Evolutionary conservation across 2,888 invertebrate species (phyloP).

Genomic region (Anodontia alba): DNA sequence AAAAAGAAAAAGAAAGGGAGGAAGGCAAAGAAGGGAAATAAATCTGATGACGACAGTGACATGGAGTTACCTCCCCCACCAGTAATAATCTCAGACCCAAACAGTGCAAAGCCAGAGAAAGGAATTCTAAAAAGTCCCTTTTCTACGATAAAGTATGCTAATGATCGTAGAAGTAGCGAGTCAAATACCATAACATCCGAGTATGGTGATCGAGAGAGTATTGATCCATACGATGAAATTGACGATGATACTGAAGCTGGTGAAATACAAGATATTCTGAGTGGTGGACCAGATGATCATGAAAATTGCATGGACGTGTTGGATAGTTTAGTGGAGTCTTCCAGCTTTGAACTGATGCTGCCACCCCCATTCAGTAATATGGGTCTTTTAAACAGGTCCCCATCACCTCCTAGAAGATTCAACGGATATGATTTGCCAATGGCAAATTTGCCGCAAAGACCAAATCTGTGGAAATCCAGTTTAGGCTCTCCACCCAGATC

Average conservation of each 20-base stretch:
- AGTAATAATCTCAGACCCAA: slow-evolving; percentile 77
- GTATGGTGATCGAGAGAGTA: slow-evolving; percentile 70
- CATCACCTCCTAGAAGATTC: slow-evolving; percentile 64
- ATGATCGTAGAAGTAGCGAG: slow-evolving; percentile 68
- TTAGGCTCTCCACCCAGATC: slow-evolving; percentile 78
- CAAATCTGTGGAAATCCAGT: slow-evolving; percentile 74
- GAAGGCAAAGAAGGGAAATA: slow-evolving; percentile 69
- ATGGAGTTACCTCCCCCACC: slow-evolving; percentile 80
- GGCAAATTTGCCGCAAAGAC: slow-evolving; percentile 60
- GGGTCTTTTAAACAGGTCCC: slow-evolving; percentile 64
- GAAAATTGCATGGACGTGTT: slow-evolving; percentile 70
- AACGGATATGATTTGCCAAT: slow-evolving; percentile 65
- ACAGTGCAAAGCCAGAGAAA: slow-evolving; percentile 80
- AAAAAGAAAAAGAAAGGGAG: slow-evolving; percentile 70
- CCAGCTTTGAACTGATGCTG: slow-evolving; percentile 79
- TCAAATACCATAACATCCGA: slow-evolving; percentile 66
- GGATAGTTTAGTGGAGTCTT: slow-evolving; percentile 75
- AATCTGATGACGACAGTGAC: slow-evolving; percentile 78
- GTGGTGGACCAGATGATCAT: slow-evolving; percentile 65
- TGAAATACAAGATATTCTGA: slow-evolving; percentile 78
- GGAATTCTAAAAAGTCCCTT: slow-evolving; percentile 80
- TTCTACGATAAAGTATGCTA: slow-evolving; percentile 58
- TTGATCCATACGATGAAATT: slow-evolving; percentile 76
- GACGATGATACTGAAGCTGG: slow-evolving; percentile 78
- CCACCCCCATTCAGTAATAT: slow-evolving; percentile 75